Evolutionary conservation across 37 sponge, comb jelly and placozoan species (phyloP).

Genomic region (Ephydatia muelleri): DNA sequence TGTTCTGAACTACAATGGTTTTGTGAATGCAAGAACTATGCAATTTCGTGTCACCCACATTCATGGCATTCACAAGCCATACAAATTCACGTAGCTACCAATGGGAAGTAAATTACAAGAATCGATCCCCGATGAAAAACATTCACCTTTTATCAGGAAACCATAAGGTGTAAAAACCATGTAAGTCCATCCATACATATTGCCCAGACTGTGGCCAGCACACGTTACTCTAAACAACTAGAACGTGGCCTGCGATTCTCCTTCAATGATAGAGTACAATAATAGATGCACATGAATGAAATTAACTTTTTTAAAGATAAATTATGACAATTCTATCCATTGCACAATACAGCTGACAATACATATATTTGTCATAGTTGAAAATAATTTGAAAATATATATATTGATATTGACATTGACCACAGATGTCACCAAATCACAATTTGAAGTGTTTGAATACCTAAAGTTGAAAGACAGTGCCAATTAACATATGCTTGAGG

Average conservation of each 20-base stretch:
- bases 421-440: background rate
- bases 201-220: background rate
- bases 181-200: background rate
- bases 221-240: too few species aligned
- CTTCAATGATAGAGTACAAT: too few species aligned
- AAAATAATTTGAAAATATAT: background rate
- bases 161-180: too few species aligned
- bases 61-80: background rate
- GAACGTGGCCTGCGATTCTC: too few species aligned
- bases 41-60: background rate
- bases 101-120: too few species aligned
- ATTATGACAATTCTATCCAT: too few species aligned
- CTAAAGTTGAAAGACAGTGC: background rate
- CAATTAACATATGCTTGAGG: background rate
- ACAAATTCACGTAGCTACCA: background rate
- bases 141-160: too few species aligned
- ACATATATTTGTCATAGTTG: background rate
- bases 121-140: too few species aligned
- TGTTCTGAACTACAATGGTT: too few species aligned
- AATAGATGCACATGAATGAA: too few species aligned
- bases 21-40: background rate
- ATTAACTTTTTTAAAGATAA: too few species aligned
- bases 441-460: constrained; percentile 31
- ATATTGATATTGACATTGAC: background rate
- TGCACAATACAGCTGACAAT: too few species aligned